Base-by-base conservation (phyloP, 2,797 vertebrate genomes). In the Echeneis naucrates region DNA sequence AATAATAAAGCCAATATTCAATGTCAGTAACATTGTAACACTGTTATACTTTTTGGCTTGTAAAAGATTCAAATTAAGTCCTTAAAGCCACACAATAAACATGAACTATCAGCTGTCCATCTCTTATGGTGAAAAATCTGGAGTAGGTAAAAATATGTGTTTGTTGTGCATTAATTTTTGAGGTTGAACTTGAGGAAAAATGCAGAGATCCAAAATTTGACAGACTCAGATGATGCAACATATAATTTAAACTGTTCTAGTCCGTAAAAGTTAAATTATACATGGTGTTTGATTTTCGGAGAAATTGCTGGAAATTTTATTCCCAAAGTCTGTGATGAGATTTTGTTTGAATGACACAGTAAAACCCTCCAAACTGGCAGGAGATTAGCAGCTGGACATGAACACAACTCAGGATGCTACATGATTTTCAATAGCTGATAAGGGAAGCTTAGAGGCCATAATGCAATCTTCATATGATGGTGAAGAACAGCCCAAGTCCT, bases 391-490 rank as follows among this genome's bases (percentile, higher is more conserved):
- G 9, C 26, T 33, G 32, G 68, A 30, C 26, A 52, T 37, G 47
- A 72, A 62, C 47, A n/a, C 32, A 40, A 14, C n/a, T 68, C 21
- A 55, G 47, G 40, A 75, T 59, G 62, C 50, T 52, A 23, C 50
- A 48, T 65, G 42, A 77, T 68, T 78, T 64, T 65, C 52, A 66
- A 60, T 40, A 14, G 37, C n/a, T 24, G 19, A 67, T 58, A 48
- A 68, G 0, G 4, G 10, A 21, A 38, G 23, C 37, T 72, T 17
- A 17, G 16, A 73, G 23, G 11, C 12, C 8, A 16, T 75, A 75
- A 82, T 75, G 80, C 24, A 77, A 23, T 72, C 52, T 63, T 48
- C 12, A 35, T 32, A 21, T 30, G 6, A 68, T 17, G 30, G 27
- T 64, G 72, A 62, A 59, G 51, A 81, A 71, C 13, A 13, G 33